Conservation (phyloP, 2,797 vertebrate species). For the Myotis daubentonii region DNA sequence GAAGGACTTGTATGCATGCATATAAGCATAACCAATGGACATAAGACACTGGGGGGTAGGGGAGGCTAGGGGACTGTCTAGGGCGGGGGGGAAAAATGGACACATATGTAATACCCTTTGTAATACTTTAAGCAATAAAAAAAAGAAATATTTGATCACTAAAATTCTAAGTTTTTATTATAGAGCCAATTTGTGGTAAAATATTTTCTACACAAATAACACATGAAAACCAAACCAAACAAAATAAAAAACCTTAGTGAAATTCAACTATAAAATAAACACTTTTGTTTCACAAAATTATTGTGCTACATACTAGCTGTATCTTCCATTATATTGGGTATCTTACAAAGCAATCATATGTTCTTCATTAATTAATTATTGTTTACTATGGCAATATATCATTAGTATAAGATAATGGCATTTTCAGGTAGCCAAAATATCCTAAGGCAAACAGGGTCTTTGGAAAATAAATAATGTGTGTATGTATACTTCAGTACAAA, state of each 20-base stretch:
- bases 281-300: constrained; percentile 46
- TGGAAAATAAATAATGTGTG: constrained; percentile 50
- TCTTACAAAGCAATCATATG: constrained; percentile 71
- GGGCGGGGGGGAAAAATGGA: no score
- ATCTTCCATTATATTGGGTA: constrained; percentile 32
- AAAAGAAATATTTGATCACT: neutral
- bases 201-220: neutral
- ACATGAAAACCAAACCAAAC: neutral
- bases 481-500: constrained; percentile 40
- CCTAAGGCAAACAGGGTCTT: constrained; percentile 27
- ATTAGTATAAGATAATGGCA: constrained; percentile 71
- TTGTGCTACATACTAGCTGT: constrained; percentile 19
- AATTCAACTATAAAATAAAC: constrained; percentile 45
- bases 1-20: no score
- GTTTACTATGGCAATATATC: constrained; percentile 54
- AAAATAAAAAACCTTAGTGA: neutral
- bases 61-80: no score
- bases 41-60: no score
- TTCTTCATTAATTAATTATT: constrained; percentile 77
- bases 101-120: no score
- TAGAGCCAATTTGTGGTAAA: neutral
- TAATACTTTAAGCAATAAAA: no score
- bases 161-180: constrained; percentile 29
- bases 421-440: constrained; percentile 63
- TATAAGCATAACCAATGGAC: no score